phyloP scores from a whole-genome alignment of 2,888 invertebrate genomes.

The Acanthococcus lagerstroemiae region DNA sequence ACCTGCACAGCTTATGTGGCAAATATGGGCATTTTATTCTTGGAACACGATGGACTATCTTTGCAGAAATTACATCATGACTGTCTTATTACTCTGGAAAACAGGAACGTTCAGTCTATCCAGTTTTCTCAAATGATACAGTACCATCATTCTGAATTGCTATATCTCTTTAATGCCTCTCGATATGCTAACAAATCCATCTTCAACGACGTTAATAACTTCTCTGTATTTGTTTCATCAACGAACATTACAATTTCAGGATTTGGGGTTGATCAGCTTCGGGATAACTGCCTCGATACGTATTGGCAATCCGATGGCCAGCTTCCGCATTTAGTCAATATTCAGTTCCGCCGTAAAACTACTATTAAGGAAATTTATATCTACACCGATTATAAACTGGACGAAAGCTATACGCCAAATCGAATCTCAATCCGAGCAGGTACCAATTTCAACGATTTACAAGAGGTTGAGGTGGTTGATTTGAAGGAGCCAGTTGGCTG shows the following conservation, averaged over 20 bases:
- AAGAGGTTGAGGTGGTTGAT: constrained; percentile 89
- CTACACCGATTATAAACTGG: constrained; percentile 94
- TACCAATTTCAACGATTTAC: constrained; percentile 91
- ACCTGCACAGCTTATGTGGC: no score
- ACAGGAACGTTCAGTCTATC: no score
- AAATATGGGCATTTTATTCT: no score
- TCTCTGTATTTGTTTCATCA: neutral
- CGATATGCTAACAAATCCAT: no score
- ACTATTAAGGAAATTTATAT: constrained; percentile 91
- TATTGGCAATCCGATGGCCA: constrained; percentile 99
- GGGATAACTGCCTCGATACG: constrained; percentile 91
- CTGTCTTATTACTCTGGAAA: no score
- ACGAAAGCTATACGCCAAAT: constrained; percentile 98
- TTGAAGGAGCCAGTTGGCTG: constrained; percentile 91
- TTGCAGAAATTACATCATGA: neutral
- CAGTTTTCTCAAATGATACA: no score
- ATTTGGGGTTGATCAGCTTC: constrained; percentile 91
- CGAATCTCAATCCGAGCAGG: constrained; percentile 85
- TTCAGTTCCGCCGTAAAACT: constrained; percentile 90
- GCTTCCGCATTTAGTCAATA: constrained; percentile 92
- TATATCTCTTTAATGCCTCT: no score
- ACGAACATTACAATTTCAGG: constrained; percentile 45
- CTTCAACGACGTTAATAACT: neutral
- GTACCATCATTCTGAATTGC: no score
- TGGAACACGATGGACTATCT: neutral